Base-by-base conservation (phyloP, 2,113 vertebrate genomes). In the Uropsilus gracilis region DNA sequence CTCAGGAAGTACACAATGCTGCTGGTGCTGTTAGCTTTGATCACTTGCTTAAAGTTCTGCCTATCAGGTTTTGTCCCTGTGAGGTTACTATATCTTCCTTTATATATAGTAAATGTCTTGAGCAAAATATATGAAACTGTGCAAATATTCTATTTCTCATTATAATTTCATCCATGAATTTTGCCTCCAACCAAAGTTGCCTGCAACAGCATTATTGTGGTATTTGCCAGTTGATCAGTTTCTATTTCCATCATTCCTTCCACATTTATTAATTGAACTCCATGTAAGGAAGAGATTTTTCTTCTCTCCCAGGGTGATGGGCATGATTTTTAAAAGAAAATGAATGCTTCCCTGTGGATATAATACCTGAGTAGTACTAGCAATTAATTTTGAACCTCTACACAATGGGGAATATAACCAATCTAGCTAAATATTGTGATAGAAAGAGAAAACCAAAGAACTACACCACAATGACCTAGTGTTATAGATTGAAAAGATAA, bases 341-440 rank as follows among this genome's bases (percentile, higher is more conserved):
- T 77, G 53, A 37, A 28, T 77, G 30, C n/a, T 93, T 59, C 16
- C 39, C n/a, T 66, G 2, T 53, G 34, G 28, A 10, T 28, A 28
- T 91, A 75, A 42, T 46, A 84, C 42, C 83, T 94, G 30, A 84
- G 48, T 44, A 71, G 18, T 85, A 72, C 80, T 89, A 84, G 28
- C 71, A 85, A 94, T 32, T 64, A 24, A 71, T 53, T 5, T 11
- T 89, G 46, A 46, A 30, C 6, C 22, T 39, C 26, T 44, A 12
- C 50, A 9, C 30, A 66, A 57, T 34, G n/a, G 28, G 20, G 42
- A 80, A 18, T 83, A 61, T 59, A 75, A 77, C 39, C 34, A 53
- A 0, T 61, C 8, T 17, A 10, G 44, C 10, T 73, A 46, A 71
- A 44, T 73, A 73, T 24, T 81, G 11, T 37, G 6, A 78, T 69